Base-by-base conservation (phyloP, 1,140 invertebrate species). In the Drosophila arawakana region DNA sequence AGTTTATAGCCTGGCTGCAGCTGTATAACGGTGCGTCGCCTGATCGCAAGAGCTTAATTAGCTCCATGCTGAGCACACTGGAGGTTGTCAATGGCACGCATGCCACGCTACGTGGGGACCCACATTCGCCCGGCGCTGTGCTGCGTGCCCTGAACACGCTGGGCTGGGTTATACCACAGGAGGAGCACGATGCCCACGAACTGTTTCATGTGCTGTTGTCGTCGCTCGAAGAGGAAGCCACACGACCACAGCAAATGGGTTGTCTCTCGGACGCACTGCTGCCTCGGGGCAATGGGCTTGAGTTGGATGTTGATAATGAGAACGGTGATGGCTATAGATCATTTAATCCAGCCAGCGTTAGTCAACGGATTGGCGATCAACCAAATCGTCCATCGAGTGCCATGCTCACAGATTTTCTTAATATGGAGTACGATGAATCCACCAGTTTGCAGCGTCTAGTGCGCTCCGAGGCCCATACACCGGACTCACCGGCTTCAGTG, bases 131-230 rank as follows among this genome's bases (percentile, higher is more conserved):
- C 0, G 94, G 95, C 8, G 95, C 96, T 37, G 95, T 98, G 4
- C 94, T 98, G 67, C 95, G 95, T 70, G 95, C 96, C 0, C 91
- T 98, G 0, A 94, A 95, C 66, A 93, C 94, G 1, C 93, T 96
- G 7, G 95, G 96, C 10, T 98, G 97, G 97, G 95, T 96, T 50
- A 97, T 98, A 60, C 95, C 96, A 0, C 95, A 96, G 72, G 97
- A 97, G 75, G 97, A 99, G 93, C 97, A 98, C 93, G 98, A 99
- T 94, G 96, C 97, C 15, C 97, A 98, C 92, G 97, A 99, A 92
- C 91, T 98, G 50, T 96, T 98, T 70, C 97, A 98, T 93, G 95
- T 97, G 10, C 91, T 99, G 75, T 94, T 98, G 9, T 95, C 96
- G 30, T 97, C 97, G 34, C 93, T 98, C 15, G 97, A 98, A 92